phyloP scores from a whole-genome alignment of 1,140 invertebrate genomes.

The Orius insidiosus region DNA sequence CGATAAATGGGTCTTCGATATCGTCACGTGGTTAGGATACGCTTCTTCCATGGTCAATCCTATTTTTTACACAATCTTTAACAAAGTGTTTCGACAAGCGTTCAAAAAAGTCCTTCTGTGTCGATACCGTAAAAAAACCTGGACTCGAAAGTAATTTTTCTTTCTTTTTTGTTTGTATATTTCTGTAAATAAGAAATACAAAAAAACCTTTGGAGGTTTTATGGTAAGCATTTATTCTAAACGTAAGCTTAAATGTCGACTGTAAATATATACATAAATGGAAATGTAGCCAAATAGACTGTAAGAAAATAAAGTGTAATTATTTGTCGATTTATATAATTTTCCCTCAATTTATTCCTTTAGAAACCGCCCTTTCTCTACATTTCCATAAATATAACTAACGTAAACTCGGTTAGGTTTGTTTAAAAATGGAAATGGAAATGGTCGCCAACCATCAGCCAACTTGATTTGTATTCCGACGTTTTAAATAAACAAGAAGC shows the following conservation, averaged over 20 bases:
- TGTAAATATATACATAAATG: conserved; percentile 1
- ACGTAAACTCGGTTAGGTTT: too few relatives aligned
- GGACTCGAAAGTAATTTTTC: conserved; percentile 14
- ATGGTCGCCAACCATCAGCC: too few relatives aligned
- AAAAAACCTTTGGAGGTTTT: conserved; percentile 6
- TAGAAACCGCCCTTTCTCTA: too few relatives aligned
- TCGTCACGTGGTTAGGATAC: conserved; percentile 82
- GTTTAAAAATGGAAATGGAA: too few relatives aligned
- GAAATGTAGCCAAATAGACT: too few relatives aligned
- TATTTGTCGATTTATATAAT: too few relatives aligned
- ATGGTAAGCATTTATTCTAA: conserved; percentile 12
- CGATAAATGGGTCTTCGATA: conserved; percentile 59
- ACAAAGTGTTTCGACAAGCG: conserved; percentile 77
- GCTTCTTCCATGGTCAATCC: conserved; percentile 86
- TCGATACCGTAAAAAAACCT: conserved; percentile 34
- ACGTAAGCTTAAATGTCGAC: conserved; percentile 10
- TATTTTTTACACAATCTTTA: conserved; percentile 89
- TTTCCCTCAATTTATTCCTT: too few relatives aligned
- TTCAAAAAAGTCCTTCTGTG: conserved; percentile 79
- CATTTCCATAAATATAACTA: too few relatives aligned
- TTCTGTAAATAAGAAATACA: background rate
- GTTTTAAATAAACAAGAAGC: too few relatives aligned
- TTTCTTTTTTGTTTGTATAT: conserved; percentile 4
- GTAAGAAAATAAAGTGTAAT: too few relatives aligned
- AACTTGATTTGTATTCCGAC: too few relatives aligned